A percentile compares a stretch with the other conserved stretches of the same genome.
These are phyloP conservation scores for Caenorhabditis virilis DNA, from an alignment of 2,888 invertebrate species.

Conservation along the genomic window DNA sequence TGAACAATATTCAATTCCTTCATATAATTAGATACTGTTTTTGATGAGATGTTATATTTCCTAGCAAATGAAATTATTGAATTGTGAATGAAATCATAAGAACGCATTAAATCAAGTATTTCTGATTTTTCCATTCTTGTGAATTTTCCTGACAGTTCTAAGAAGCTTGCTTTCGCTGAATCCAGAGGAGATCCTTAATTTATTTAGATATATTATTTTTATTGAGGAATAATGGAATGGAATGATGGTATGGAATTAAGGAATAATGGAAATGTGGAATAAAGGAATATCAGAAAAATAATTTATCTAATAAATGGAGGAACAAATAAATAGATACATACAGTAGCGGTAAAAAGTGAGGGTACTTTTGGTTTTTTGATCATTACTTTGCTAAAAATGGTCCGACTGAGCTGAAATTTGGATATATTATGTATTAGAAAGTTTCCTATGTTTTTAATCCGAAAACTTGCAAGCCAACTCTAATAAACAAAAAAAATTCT, in stretches of 20 bases:
- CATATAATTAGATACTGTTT: slow-evolving; percentile 26
- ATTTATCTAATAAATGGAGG: slow-evolving; percentile 33
- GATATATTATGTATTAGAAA: too few relatives aligned
- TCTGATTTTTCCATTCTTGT: slow-evolving; percentile 24
- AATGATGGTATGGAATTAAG: slow-evolving; percentile 26
- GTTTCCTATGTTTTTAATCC: too few relatives aligned
- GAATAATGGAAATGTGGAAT: slow-evolving; percentile 14
- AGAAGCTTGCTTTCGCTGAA: too few relatives aligned
- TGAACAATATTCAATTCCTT: slow-evolving; percentile 16
- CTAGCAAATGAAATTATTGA: slow-evolving; percentile 20
- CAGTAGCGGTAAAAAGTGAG: too few relatives aligned
- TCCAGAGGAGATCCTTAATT: too few relatives aligned
- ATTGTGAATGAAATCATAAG: slow-evolving; percentile 19
- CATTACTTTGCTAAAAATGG: too few relatives aligned
- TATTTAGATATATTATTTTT: slow-evolving; percentile 17
- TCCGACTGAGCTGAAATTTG: too few relatives aligned
- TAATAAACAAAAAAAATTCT: too few relatives aligned
- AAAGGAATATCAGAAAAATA: slow-evolving; percentile 25
- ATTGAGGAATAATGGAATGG: slow-evolving; percentile 20
- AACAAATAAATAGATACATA: slow-evolving; percentile 47
- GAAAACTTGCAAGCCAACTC: too few relatives aligned
- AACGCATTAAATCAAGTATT: slow-evolving; percentile 18
- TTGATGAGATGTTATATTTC: slow-evolving; percentile 23
- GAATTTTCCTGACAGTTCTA: too few relatives aligned
- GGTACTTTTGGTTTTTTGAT: too few relatives aligned